A percentile compares a stretch with the other conserved stretches of the same genome.
Evolutionary conservation across 2,113 vertebrate genomes (phyloP).

Genomic region (Paralichthys olivaceus): DNA sequence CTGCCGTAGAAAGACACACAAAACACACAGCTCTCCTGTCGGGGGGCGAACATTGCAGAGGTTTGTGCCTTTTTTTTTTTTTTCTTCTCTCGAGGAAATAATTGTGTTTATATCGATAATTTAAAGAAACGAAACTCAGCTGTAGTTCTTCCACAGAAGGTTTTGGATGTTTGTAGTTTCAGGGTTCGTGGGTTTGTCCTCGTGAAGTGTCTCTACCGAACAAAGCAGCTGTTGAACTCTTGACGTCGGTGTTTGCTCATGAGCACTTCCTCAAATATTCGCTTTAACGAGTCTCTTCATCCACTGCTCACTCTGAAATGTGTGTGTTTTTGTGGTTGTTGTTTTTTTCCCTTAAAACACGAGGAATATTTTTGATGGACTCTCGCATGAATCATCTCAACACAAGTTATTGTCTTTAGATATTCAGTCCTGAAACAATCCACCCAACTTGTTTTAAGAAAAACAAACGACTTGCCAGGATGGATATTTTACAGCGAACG

Average conservation of each 20-base stretch:
- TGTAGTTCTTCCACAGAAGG: not conserved
- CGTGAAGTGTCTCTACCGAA: slow-evolving; percentile 49
- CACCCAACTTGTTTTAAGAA: slow-evolving; percentile 17
- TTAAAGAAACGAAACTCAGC: slow-evolving; percentile 76
- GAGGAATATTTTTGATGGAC: no score
- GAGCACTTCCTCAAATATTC: slow-evolving; percentile 12
- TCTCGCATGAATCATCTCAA: not conserved
- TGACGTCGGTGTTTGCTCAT: slow-evolving; percentile 21
- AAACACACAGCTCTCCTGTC: slow-evolving; percentile 91
- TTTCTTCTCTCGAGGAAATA: slow-evolving; percentile 71
- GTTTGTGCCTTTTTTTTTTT: slow-evolving; percentile 88
- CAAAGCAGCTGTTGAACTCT: slow-evolving; percentile 61
- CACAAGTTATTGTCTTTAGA: not conserved
- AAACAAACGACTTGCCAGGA: slow-evolving; percentile 45
- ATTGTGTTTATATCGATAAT: slow-evolving; percentile 74
- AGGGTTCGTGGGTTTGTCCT: slow-evolving; percentile 19
- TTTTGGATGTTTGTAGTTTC: not conserved
- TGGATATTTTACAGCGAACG: slow-evolving; percentile 56
- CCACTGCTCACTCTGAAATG: not conserved
- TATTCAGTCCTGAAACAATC: slow-evolving; percentile 18
- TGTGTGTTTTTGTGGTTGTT: not conserved
- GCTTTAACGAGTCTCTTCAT: slow-evolving; percentile 39
- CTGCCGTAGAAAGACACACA: slow-evolving; percentile 96
- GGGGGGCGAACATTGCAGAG: slow-evolving; percentile 92
- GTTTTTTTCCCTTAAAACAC: slow-evolving; percentile 4